A percentile compares a stretch with the other conserved stretches of the same genome.
phyloP scores from a whole-genome alignment of 1,140 invertebrate genomes.

The Parapsyche elsis region DNA sequence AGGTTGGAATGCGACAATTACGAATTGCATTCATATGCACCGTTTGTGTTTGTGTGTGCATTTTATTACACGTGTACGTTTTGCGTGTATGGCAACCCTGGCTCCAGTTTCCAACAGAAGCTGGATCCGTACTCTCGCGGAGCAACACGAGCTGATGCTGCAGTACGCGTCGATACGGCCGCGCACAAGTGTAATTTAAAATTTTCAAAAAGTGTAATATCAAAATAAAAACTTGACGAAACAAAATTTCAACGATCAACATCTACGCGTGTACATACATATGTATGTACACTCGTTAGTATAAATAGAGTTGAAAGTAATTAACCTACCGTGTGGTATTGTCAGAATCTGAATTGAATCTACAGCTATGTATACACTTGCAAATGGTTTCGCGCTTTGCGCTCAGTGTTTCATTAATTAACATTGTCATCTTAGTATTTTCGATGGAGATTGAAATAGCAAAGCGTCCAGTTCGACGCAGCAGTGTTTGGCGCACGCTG shows the following conservation, averaged over 20 bases:
- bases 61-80: neutral
- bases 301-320: too few relatives aligned
- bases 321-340: too few relatives aligned
- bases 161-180: slow-evolving; percentile 37
- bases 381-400: too few relatives aligned
- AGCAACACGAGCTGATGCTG: slow-evolving; percentile 44
- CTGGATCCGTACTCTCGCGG: slow-evolving; percentile 43
- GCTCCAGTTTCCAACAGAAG: slow-evolving; percentile 45
- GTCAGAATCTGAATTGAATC: too few relatives aligned
- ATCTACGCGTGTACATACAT: neutral
- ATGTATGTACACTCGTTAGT: neutral
- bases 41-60: neutral
- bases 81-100: slow-evolving; percentile 22
- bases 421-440: too few relatives aligned
- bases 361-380: too few relatives aligned
- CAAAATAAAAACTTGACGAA: neutral
- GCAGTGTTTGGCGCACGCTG: slow-evolving; percentile 20
- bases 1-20: too few relatives aligned
- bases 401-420: too few relatives aligned
- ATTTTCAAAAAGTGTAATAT: neutral
- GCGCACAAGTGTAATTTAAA: neutral
- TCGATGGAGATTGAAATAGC: too few relatives aligned
- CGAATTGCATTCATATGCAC: too few relatives aligned
- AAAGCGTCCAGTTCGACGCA: slow-evolving; percentile 31
- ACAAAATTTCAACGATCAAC: neutral